A percentile compares a stretch with the other conserved stretches of the same genome.
These are phyloP conservation scores for Sebastolobus alascanus DNA, from an alignment of 2,797 vertebrate species.

Conservation along the genomic window DNA sequence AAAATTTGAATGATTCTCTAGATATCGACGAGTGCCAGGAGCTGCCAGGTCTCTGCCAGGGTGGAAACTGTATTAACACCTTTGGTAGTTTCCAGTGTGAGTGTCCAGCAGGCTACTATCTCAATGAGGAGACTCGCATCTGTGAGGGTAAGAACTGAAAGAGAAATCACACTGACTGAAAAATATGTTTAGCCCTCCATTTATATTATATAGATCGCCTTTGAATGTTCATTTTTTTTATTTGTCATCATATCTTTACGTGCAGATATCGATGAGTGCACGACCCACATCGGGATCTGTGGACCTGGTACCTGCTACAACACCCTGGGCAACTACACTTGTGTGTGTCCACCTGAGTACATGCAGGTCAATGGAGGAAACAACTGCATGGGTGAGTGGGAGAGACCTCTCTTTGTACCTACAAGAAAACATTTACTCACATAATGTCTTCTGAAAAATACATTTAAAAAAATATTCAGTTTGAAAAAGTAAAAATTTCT, in stretches of 20 bases:
- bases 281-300: slow-evolving; percentile 90
- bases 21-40: slow-evolving; percentile 97
- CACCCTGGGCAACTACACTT: slow-evolving; percentile 95
- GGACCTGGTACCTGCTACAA: slow-evolving; percentile 96
- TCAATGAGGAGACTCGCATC: slow-evolving; percentile 91
- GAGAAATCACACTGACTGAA: background rate
- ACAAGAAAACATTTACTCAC: background rate
- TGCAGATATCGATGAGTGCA: slow-evolving; percentile 94
- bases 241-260: background rate
- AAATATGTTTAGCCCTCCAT: background rate
- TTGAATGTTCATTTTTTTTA: background rate
- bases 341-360: slow-evolving; percentile 93
- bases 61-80: slow-evolving; percentile 94
- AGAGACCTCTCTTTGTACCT: background rate
- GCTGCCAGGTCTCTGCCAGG: slow-evolving; percentile 93
- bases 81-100: slow-evolving; percentile 97
- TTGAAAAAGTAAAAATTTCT: background rate
- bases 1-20: slow-evolving; percentile 56
- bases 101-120: slow-evolving; percentile 93
- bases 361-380: slow-evolving; percentile 96
- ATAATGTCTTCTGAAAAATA: background rate
- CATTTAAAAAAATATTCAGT: background rate
- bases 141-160: slow-evolving; percentile 89
- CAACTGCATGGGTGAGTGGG: slow-evolving; percentile 92
- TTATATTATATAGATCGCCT: background rate